Conservation (phyloP, 2,888 invertebrate species). For the Orthosia gothica region DNA sequence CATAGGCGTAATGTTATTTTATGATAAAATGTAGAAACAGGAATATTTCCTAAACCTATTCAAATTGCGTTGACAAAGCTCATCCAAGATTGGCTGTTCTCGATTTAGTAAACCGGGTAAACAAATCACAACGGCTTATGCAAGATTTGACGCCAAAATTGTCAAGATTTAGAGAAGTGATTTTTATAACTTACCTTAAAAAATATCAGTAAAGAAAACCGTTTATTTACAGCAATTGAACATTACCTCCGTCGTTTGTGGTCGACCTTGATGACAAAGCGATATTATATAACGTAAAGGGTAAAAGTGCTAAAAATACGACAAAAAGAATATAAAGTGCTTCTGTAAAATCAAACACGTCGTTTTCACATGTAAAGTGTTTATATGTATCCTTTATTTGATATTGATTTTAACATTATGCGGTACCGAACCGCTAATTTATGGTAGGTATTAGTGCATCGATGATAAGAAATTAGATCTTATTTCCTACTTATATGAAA, state of each 20-base stretch:
- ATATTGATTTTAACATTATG: conserved; percentile 9
- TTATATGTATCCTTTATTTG: conserved; percentile 22
- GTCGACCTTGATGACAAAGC: conserved; percentile 29
- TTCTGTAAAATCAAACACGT: conserved; percentile 8
- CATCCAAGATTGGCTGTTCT: not conserved
- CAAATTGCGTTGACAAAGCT: too few relatives aligned
- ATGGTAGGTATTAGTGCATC: not conserved
- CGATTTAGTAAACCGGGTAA: not conserved
- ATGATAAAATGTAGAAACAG: not conserved
- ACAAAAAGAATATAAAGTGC: conserved; percentile 11
- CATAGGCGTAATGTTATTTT: too few relatives aligned
- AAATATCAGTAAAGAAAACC: conserved; percentile 1
- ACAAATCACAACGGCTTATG: not conserved
- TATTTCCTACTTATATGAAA: not conserved
- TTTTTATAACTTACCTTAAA: too few relatives aligned
- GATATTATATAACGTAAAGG: conserved; percentile 3
- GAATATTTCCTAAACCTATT: not conserved
- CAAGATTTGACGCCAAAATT: not conserved
- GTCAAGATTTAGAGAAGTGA: not conserved
- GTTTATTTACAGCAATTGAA: conserved; percentile 16
- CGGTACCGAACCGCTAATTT: not conserved
- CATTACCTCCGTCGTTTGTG: conserved; percentile 5
- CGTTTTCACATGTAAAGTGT: not conserved
- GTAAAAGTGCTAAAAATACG: not conserved
- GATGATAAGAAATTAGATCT: not conserved